Conservation (phyloP, 2,113 vertebrate species). For the Pelmatolapia mariae region DNA sequence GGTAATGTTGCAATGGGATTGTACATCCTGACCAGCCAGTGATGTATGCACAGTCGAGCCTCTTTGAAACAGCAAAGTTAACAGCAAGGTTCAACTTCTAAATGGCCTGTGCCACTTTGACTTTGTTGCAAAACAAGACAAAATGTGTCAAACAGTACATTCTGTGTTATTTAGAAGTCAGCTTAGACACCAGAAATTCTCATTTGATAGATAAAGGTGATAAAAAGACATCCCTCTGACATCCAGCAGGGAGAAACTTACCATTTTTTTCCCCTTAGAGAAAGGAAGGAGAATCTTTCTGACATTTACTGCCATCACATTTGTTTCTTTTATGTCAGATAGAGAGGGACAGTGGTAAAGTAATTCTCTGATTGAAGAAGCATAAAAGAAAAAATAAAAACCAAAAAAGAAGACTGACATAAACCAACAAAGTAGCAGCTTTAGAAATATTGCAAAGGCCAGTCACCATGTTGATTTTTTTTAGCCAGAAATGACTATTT, state of each 20-base stretch:
- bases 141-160: not conserved
- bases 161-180: not conserved
- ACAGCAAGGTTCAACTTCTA: not conserved
- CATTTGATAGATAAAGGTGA: conserved; percentile 34
- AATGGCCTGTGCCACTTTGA: not conserved
- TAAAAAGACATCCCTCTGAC: conserved; percentile 30
- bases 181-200: conserved; percentile 21
- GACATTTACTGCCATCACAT: conserved; percentile 17
- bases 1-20: not conserved
- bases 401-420: not conserved
- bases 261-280: not conserved
- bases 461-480: not conserved
- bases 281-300: not conserved
- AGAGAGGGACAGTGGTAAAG: not conserved
- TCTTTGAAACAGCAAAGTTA: not conserved
- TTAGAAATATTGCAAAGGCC: not conserved
- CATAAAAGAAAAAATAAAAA: not conserved
- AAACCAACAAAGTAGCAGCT: not conserved
- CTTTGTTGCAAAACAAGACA: not conserved
- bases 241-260: conserved; percentile 4
- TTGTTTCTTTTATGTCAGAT: conserved; percentile 27
- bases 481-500: not conserved
- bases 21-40: not conserved
- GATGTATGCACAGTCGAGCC: not conserved
- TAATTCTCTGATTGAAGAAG: not conserved